These are phyloP conservation scores for Eumerus sabulonum DNA, from an alignment of 2,888 invertebrate species.

Conservation along the genomic window DNA sequence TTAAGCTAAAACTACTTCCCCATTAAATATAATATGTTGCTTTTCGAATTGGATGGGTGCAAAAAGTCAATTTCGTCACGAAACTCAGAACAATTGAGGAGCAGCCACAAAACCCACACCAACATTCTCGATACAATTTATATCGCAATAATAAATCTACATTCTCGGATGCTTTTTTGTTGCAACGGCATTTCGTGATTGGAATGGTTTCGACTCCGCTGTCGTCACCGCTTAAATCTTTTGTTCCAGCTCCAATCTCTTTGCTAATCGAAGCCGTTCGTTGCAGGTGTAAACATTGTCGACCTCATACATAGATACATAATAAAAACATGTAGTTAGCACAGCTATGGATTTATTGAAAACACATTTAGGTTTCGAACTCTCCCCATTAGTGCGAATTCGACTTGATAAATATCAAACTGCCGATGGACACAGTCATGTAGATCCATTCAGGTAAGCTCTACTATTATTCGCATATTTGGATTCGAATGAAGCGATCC, in stretches of 20 bases:
- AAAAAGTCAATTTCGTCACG: conserved; percentile 27
- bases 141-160: conserved; percentile 29
- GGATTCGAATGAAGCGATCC: background rate
- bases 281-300: background rate
- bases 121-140: conserved; percentile 32
- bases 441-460: background rate
- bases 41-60: conserved; percentile 1
- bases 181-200: conserved; percentile 15
- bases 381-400: background rate
- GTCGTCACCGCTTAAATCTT: background rate
- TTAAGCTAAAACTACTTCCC: no score
- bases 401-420: no score
- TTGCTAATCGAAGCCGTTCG: no score
- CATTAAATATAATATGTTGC: background rate
- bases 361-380: conserved; percentile 40
- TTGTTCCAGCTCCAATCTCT: background rate
- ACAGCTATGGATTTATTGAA: conserved; percentile 37
- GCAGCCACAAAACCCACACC: conserved; percentile 6
- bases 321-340: conserved; percentile 22
- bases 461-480: no score
- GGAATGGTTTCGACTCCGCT: conserved; percentile 12
- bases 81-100: background rate
- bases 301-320: conserved; percentile 32
- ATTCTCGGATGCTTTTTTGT: background rate
- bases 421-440: background rate